Evolutionary conservation across 2,888 invertebrate species (phyloP), one percentile per base, ranked within the genome.

Genomic region (Anorthoa munda): DNA sequence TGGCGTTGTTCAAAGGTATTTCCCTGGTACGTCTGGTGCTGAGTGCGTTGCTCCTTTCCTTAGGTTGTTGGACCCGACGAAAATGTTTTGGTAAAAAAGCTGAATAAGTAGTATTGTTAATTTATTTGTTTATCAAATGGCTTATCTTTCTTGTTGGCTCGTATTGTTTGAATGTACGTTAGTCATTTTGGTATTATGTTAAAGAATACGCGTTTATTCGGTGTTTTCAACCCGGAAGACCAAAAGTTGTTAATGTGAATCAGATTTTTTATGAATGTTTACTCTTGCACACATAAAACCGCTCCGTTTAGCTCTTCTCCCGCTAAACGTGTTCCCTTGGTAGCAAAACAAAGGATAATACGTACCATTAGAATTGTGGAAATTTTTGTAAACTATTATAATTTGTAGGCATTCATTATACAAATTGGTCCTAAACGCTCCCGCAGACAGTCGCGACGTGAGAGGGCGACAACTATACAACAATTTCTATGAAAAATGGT

Each of bases 11-110:
- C 65, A 64, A 73, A 84, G 86, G 87, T 85, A 84, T 86, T 86
- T 87, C 86, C 91, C 89, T 86, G 87, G 88, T 84, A 87, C 87
- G 83, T 89, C 87, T 86, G 84, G 76, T 67, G 75, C 70, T 45
- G 87, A 92, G 95, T 91, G 79, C 95, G 91, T 93, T 94, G 94
- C 88, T 92, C 94, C 84, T 90, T 82, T 60, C 50, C 75, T 50
- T 70, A 89, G 93, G 93, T 93, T 92, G 86, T 90, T 93, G 91
- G 89, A 88, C 92, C 87, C 86, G 51, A 71, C 74, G 72, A 80
- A 79, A 77, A 77, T 87, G 83, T 84, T 83, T 87, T 82, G 73
- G 77, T 83, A 70, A 86, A 87, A 86, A 82, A 56, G 61, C 69
- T 60, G 59, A 63, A 81, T 61, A 63, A 63, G 75, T 64, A 66